Evolutionary conservation across 2,113 vertebrate genomes (phyloP), one percentile per base, ranked within the genome.

Genomic region (Pluvianellus socialis): DNA sequence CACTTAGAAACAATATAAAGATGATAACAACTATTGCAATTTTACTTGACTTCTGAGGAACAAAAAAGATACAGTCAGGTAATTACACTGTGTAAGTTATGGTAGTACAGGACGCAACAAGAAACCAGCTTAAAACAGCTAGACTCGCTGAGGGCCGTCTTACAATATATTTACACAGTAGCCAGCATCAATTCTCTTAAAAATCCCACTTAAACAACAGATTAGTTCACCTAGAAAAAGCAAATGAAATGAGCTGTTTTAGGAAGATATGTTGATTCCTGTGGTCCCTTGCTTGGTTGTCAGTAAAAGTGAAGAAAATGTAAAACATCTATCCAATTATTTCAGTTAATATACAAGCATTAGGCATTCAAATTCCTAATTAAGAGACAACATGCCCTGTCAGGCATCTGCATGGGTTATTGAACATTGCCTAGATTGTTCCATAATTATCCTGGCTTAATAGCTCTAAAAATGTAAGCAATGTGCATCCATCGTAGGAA

Each of bases 321-420:
- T 98, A 97, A 99, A 98, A 98, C 98, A 98, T 98, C 98, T 97
- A 98, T 98, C 98, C 98, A 99, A 99, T 99, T 99, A 99, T 99
- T 99, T 98, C 98, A 97, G 98, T 98, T 99, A 98, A 98, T 98
- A 99, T 98, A 98, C 96, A 97, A 98, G 98, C 98, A 98, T 99
- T 98, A 99, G 98, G 97, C 97, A 98, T 98, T 99, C 98, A 98
- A 92, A 99, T 98, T 98, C 98, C 98, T 99, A 99, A 99, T 99
- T 99, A 99, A 99, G 98, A 99, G 98, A 98, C 98, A 99, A 98
- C 98, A 98, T 98, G 98, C 98, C 94, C 98, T 98, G 98, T 98
- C 98, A 99, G 98, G 97, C 98, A 98, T 98, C 98, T 98, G 97
- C 98, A 99, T 97, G 99, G 99, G 98, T 98, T 99, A 98, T 96